Percentiles rank a stretch among this genome's conserved stretches.
phyloP scores from a whole-genome alignment of 2,113 vertebrate genomes.

The Hylia prasina region DNA sequence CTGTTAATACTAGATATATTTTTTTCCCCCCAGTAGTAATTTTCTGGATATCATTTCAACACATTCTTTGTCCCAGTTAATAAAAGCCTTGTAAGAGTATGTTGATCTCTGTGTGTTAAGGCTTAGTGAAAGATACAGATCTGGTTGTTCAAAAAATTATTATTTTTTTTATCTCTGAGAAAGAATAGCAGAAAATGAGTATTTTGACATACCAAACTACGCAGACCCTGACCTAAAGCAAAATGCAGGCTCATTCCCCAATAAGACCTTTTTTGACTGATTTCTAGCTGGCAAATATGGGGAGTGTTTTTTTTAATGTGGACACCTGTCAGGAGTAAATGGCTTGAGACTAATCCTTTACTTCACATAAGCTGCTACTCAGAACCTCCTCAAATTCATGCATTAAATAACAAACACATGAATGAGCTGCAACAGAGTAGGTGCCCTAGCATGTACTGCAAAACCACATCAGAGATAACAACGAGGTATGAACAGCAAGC shows the following conservation, averaged over 20 bases:
- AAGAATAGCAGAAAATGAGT: neutral
- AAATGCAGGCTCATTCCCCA: neutral
- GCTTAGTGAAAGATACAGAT: neutral
- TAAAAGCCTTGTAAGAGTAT: neutral
- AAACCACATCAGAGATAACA: neutral
- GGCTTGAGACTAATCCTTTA: neutral
- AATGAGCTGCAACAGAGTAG: neutral
- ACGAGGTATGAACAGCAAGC: neutral
- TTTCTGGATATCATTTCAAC: neutral
- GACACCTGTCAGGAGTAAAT: neutral
- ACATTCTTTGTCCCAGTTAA: neutral
- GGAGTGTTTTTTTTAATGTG: neutral
- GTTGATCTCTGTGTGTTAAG: neutral
- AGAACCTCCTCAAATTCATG: neutral
- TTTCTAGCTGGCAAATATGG: neutral
- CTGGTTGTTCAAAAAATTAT: neutral
- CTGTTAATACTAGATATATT: neutral
- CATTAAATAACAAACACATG: neutral
- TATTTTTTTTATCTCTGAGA: neutral
- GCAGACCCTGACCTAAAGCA: neutral
- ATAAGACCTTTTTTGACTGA: neutral
- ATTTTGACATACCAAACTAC: neutral
- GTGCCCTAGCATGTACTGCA: neutral
- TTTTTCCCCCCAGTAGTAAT: neutral
- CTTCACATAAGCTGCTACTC: neutral